These are phyloP conservation scores for Drosophila ustulata DNA, from an alignment of 2,888 invertebrate genomes.

Conservation along the genomic window DNA sequence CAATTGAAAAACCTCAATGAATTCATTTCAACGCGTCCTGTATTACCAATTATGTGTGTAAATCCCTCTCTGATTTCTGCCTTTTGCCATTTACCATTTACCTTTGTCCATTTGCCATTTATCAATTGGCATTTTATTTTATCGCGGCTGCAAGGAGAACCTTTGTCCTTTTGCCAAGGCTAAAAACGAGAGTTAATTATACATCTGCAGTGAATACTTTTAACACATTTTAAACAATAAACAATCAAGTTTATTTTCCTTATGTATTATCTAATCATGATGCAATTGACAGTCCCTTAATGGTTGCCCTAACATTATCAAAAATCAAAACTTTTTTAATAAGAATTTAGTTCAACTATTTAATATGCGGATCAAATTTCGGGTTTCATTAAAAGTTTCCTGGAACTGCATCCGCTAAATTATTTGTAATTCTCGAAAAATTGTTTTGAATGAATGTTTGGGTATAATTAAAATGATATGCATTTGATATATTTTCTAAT, in stretches of 20 bases:
- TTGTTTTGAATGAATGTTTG: no score
- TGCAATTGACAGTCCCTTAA: no score
- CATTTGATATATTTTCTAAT: no score
- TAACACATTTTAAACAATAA: neutral
- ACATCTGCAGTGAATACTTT: neutral
- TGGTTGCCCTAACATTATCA: no score
- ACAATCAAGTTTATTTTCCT: neutral
- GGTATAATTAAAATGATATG: no score
- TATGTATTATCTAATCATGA: no score
- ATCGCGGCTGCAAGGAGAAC: neutral
- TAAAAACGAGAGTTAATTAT: neutral
- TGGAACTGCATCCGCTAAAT: no score
- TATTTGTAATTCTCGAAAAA: no score
- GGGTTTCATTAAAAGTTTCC: no score
- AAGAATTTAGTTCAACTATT: no score
- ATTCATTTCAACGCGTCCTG: neutral
- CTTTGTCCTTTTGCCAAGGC: neutral
- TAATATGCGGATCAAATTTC: no score
- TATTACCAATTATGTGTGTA: conserved; percentile 16
- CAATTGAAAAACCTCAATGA: conserved; percentile 20
- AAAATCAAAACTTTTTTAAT: no score
- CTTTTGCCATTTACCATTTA: neutral
- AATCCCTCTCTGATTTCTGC: conserved; percentile 2
- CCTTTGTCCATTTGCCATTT: conserved; percentile 11
- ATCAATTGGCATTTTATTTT: neutral